Evolutionary conservation across 2,888 invertebrate genomes (phyloP).

Genomic region (Epirrhoe tristata): DNA sequence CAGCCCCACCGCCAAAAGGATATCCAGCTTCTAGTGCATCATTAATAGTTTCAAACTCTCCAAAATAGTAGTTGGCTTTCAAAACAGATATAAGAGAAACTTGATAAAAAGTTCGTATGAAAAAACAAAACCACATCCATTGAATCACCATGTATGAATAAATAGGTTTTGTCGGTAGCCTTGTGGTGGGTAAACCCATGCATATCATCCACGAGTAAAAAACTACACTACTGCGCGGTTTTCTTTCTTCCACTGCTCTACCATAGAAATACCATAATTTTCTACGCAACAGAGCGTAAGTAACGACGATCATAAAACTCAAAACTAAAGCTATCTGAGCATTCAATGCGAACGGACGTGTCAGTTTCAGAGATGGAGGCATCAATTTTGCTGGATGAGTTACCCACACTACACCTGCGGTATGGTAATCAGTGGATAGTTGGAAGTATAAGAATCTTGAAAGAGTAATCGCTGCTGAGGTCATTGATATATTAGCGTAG

Average conservation of each 20-base stretch:
- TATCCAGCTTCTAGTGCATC: constrained; percentile 63
- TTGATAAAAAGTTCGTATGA: constrained; percentile 73
- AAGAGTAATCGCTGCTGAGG: constrained; percentile 65
- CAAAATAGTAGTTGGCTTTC: constrained; percentile 61
- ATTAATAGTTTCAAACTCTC: constrained; percentile 60
- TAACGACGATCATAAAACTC: constrained; percentile 58
- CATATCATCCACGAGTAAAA: constrained; percentile 69
- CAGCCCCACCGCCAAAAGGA: constrained; percentile 64
- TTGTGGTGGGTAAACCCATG: constrained; percentile 65
- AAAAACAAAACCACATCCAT: constrained; percentile 72
- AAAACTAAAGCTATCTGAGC: constrained; percentile 57
- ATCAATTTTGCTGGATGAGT: constrained; percentile 60
- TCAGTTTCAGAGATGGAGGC: constrained; percentile 66
- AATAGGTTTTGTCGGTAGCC: constrained; percentile 58
- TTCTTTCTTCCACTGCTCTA: constrained; percentile 35
- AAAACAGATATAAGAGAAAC: constrained; percentile 68
- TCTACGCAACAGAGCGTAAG: constrained; percentile 54
- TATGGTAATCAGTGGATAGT: constrained; percentile 62
- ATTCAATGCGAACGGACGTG: constrained; percentile 60
- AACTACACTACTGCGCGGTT: constrained; percentile 51
- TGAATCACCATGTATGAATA: constrained; percentile 57
- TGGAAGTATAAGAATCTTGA: constrained; percentile 63
- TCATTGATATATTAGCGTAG: constrained; percentile 74
- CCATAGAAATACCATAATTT: constrained; percentile 43
- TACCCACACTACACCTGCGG: constrained; percentile 61